Evolutionary conservation across 2,888 invertebrate species (phyloP).

Genomic region (Bombylius discolor): DNA sequence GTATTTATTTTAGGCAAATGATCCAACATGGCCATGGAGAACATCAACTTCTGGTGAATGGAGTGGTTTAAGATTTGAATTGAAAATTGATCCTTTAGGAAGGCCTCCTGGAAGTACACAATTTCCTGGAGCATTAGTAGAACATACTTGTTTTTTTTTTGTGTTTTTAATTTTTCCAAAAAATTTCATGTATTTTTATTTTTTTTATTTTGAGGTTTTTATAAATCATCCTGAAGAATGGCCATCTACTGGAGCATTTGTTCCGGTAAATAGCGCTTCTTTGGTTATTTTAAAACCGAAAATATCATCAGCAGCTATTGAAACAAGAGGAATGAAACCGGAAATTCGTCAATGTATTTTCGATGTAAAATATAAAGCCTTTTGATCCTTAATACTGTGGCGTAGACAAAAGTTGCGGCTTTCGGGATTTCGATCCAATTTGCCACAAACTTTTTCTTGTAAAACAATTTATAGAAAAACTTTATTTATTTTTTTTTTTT

Average conservation of each 20-base stretch:
- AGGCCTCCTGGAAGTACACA: constrained; percentile 4
- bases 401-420: too few relatives aligned
- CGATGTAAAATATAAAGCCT: constrained; percentile 11
- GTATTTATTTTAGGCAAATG: not conserved
- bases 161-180: not conserved
- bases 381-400: not conserved
- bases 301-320: constrained; percentile 23
- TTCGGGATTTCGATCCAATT: not conserved
- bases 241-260: constrained; percentile 20
- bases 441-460: too few relatives aligned
- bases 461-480: too few relatives aligned
- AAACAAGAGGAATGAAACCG: constrained; percentile 20
- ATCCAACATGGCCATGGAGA: constrained; percentile 13
- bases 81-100: not conserved
- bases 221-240: constrained; percentile 15
- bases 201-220: constrained; percentile 6
- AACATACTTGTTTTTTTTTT: not conserved
- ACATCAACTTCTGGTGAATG: constrained; percentile 17
- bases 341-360: constrained; percentile 27
- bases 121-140: not conserved
- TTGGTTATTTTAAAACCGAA: constrained; percentile 27
- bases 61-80: constrained; percentile 13
- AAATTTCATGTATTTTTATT: not conserved
- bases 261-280: constrained; percentile 25
- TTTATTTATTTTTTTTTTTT: too few relatives aligned